phyloP scores from a whole-genome alignment of 2,797 vertebrate genomes.

The Hippocampus kuda region DNA sequence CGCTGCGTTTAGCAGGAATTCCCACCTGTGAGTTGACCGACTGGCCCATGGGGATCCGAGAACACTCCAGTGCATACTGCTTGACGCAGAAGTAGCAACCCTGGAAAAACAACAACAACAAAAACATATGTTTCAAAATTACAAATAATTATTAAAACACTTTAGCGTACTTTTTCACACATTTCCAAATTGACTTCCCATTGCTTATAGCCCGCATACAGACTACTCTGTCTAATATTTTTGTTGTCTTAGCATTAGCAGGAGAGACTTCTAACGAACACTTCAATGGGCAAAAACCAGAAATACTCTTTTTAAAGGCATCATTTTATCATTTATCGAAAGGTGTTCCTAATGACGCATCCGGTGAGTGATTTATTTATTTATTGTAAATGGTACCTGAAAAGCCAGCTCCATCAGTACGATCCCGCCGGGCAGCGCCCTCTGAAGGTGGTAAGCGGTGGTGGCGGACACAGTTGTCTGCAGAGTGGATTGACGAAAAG shows the following conservation, averaged over 20 bases:
- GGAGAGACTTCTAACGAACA: not conserved
- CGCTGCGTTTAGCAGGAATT: not conserved
- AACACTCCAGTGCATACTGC: constrained; percentile 94
- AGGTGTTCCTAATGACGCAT: not conserved
- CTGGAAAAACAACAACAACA: constrained; percentile 47
- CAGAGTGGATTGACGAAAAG: too few relatives aligned
- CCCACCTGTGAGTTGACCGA: constrained; percentile 97
- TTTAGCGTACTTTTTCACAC: not conserved
- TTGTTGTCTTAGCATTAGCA: not conserved
- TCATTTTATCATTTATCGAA: too few relatives aligned
- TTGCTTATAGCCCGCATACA: not conserved
- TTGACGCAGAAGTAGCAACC: constrained; percentile 98
- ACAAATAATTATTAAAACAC: not conserved
- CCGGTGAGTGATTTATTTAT: constrained; percentile 5
- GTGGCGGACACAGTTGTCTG: constrained; percentile 69
- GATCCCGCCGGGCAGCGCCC: constrained; percentile 92
- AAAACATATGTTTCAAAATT: not conserved
- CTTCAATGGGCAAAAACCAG: too few relatives aligned
- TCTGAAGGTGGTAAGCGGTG: constrained; percentile 84
- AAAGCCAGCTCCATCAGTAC: constrained; percentile 95
- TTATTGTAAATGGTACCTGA: constrained; percentile 66
- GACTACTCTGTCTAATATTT: not conserved
- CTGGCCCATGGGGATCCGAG: constrained; percentile 95
- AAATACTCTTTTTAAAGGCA: too few relatives aligned
- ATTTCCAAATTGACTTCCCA: not conserved